Conservation (phyloP, 2,113 vertebrate species). For the Mastomys natalensis region DNA sequence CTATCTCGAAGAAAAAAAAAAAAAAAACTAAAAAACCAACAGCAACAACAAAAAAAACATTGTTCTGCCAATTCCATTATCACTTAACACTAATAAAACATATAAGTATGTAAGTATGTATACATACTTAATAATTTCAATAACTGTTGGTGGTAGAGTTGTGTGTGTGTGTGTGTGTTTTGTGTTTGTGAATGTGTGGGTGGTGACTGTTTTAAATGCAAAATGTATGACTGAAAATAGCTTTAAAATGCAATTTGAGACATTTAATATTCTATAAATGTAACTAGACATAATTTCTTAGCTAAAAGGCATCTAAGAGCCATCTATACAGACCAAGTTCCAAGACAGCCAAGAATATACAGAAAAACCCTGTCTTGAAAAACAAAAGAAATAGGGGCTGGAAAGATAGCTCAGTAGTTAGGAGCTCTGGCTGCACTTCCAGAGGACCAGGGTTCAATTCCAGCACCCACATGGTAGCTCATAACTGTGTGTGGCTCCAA, state of each 20-base stretch:
- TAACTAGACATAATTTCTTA: not conserved
- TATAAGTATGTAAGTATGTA: not conserved
- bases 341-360: not conserved
- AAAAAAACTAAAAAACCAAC: too few relatives aligned
- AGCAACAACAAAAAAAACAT: too few relatives aligned
- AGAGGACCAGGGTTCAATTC: not conserved
- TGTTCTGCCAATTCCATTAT: not conserved
- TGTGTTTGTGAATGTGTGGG: not conserved
- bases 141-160: not conserved
- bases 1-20: too few relatives aligned
- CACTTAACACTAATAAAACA: slow-evolving; percentile 50
- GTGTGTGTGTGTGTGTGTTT: not conserved
- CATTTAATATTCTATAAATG: not conserved
- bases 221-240: slow-evolving; percentile 10
- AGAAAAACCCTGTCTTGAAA: not conserved
- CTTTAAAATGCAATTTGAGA: slow-evolving; percentile 38
- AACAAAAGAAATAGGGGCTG: not conserved
- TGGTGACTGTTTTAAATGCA: not conserved
- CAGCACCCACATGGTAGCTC: not conserved
- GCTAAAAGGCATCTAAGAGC: not conserved
- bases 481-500: not conserved
- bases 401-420: not conserved
- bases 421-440: not conserved
- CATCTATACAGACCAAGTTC: not conserved
- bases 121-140: not conserved